A percentile compares a stretch with the other conserved stretches of the same genome.
phyloP scores from a whole-genome alignment of 2,797 vertebrate species.

The Falco peregrinus region DNA sequence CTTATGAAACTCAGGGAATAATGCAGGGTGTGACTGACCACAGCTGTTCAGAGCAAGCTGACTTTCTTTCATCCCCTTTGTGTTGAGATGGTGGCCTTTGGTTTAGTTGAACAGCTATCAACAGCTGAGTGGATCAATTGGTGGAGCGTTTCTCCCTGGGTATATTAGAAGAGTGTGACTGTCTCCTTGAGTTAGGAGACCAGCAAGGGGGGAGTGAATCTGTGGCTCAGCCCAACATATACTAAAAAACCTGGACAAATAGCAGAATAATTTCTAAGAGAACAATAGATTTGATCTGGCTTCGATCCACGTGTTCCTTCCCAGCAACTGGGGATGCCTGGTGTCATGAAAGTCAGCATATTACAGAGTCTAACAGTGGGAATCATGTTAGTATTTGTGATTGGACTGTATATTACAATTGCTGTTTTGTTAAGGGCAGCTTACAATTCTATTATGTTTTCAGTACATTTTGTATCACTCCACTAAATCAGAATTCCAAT shows the following conservation, averaged over 20 bases:
- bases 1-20: not conserved
- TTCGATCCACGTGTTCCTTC: not conserved
- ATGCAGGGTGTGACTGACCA: not conserved
- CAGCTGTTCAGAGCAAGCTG: not conserved
- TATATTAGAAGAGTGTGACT: not conserved
- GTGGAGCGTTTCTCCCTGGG: not conserved
- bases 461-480: not conserved
- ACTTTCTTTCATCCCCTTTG: too few relatives aligned
- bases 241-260: not conserved
- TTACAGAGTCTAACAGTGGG: not conserved
- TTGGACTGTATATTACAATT: not conserved
- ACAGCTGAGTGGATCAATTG: not conserved
- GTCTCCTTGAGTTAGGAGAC: not conserved
- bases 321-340: not conserved
- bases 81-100: not conserved
- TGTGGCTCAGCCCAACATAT: not conserved
- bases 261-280: not conserved
- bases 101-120: not conserved
- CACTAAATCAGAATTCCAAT: not conserved
- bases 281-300: not conserved
- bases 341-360: not conserved
- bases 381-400: not conserved
- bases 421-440: not conserved
- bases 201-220: not conserved
- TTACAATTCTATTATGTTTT: not conserved